phyloP scores from a whole-genome alignment of 37 sponge, comb jelly and placozoan species.

The Hexactinellida sp. region DNA sequence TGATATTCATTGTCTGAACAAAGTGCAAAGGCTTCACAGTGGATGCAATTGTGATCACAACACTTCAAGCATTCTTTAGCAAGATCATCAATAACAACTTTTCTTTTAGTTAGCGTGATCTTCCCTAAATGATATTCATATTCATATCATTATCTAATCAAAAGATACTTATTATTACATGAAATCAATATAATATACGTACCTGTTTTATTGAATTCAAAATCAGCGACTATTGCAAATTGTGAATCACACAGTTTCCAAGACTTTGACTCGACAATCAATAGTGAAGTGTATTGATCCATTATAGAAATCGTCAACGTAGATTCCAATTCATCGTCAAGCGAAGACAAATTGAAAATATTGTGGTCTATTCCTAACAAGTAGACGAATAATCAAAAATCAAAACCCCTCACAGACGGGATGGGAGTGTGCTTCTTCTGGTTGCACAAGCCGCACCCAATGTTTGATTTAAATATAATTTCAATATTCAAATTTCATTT shows the following conservation, averaged over 20 bases:
- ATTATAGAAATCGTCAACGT: not conserved
- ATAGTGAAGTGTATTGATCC: not conserved
- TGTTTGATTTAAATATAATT: no score
- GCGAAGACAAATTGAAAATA: not conserved
- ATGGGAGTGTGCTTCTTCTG: no score
- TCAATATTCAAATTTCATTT: no score
- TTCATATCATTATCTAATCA: not conserved
- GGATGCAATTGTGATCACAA: not conserved
- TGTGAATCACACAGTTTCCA: not conserved
- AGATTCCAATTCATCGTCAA: not conserved
- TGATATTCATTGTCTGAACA: not conserved
- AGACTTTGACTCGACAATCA: not conserved
- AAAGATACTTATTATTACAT: not conserved
- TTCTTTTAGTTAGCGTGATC: not conserved
- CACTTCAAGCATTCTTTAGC: not conserved
- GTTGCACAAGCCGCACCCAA: no score
- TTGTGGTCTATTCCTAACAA: no score
- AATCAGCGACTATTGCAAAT: no score
- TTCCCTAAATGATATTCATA: not conserved
- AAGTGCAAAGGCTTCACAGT: not conserved
- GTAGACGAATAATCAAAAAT: no score
- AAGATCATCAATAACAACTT: not conserved
- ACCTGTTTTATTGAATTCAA: not conserved
- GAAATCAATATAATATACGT: not conserved
- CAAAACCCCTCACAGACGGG: no score